A percentile compares a stretch with the other conserved stretches of the same genome.
Evolutionary conservation across 2,888 invertebrate genomes (phyloP).

Genomic region (Ichneumoninae sp.): DNA sequence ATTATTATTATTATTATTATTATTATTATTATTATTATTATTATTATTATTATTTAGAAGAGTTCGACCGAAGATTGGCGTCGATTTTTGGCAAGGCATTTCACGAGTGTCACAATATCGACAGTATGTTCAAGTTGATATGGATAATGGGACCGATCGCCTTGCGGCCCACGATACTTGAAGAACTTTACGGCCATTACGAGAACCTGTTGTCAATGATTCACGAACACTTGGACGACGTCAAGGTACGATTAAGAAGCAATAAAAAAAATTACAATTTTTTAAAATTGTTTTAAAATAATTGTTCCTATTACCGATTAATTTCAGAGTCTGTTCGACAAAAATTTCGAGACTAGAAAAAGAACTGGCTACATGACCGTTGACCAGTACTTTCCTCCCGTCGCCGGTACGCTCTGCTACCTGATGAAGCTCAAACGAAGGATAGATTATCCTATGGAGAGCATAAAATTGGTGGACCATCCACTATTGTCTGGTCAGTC

Average conservation of each 20-base stretch:
- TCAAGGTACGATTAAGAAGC: slow-evolving; percentile 85
- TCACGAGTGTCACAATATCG: slow-evolving; percentile 90
- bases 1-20: slow-evolving; percentile 2
- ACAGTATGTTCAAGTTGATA: slow-evolving; percentile 88
- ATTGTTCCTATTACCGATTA: slow-evolving; percentile 8
- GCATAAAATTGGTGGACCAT: slow-evolving; percentile 88
- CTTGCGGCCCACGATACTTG: slow-evolving; percentile 90
- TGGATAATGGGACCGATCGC: slow-evolving; percentile 91
- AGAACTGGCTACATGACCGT: slow-evolving; percentile 81
- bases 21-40: not conserved
- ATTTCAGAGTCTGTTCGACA: slow-evolving; percentile 75
- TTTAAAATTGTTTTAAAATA: not conserved
- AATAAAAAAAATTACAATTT: slow-evolving; percentile 6
- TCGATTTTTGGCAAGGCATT: slow-evolving; percentile 92
- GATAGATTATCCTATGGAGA: slow-evolving; percentile 87
- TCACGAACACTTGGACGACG: slow-evolving; percentile 87
- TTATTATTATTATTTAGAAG: slow-evolving; percentile 83
- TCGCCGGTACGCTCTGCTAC: slow-evolving; percentile 91
- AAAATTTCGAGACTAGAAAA: slow-evolving; percentile 66
- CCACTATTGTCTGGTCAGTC: slow-evolving; percentile 84
- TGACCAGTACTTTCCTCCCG: slow-evolving; percentile 90
- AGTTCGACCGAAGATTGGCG: slow-evolving; percentile 91
- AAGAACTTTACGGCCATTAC: slow-evolving; percentile 89
- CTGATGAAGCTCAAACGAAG: slow-evolving; percentile 88
- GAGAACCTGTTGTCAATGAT: slow-evolving; percentile 88